Percentiles rank a stretch among this genome's conserved stretches.
phyloP scores from a whole-genome alignment of 2,797 vertebrate genomes.

The Muraenolepis orangiensis region DNA sequence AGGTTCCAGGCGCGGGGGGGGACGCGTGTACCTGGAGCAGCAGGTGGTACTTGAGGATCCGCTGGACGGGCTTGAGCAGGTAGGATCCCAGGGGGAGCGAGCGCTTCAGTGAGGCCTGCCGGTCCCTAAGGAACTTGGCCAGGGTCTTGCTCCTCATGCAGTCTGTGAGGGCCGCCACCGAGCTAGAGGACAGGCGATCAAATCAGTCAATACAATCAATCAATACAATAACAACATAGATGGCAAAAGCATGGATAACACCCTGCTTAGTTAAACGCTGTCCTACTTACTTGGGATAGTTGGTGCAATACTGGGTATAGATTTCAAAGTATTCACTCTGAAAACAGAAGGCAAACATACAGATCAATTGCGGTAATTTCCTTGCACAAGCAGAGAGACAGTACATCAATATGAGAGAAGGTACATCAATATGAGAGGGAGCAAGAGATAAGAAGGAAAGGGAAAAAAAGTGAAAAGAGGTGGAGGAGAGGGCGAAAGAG shows the following conservation, averaged over 20 bases:
- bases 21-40: slow-evolving; percentile 84
- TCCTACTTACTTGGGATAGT: slow-evolving; percentile 93
- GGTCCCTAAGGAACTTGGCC: slow-evolving; percentile 90
- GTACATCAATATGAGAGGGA: not conserved
- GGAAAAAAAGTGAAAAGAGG: not conserved
- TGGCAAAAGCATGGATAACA: not conserved
- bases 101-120: slow-evolving; percentile 84
- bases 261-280: not conserved
- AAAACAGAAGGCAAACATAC: slow-evolving; percentile 30
- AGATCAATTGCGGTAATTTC: slow-evolving; percentile 6
- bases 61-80: slow-evolving; percentile 94
- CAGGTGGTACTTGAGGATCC: slow-evolving; percentile 96
- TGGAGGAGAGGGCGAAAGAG: no score
- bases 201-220: not conserved
- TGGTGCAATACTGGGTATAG: slow-evolving; percentile 98
- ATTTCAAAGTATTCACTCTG: slow-evolving; percentile 96
- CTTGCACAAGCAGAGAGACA: not conserved
- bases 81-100: slow-evolving; percentile 90
- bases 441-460: not conserved
- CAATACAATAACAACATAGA: not conserved
- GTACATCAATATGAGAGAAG: not conserved
- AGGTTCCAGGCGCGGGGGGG: not conserved
- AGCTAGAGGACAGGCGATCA: slow-evolving; percentile 68
- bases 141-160: slow-evolving; percentile 92
- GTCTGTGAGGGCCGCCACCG: slow-evolving; percentile 86